Evolutionary conservation across 2,797 vertebrate genomes (phyloP).

Genomic region (Scleropages formosus): DNA sequence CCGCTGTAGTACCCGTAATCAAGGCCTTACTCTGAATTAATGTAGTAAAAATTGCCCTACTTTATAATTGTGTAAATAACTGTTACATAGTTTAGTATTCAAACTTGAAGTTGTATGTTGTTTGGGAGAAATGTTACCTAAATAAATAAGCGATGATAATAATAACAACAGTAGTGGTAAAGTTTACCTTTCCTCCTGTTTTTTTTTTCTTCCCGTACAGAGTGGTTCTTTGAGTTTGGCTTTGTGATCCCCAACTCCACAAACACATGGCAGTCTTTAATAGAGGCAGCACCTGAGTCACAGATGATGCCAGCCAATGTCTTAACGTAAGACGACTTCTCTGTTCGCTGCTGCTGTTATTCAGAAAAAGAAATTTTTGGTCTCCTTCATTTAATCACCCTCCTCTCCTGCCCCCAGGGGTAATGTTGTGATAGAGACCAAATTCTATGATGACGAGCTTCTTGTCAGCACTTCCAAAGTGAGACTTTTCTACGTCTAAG

Average conservation of each 20-base stretch:
- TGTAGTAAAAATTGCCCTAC: too few species aligned
- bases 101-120: too few species aligned
- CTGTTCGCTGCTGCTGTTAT: too few species aligned
- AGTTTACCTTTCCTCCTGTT: background rate
- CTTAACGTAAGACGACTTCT: constrained; percentile 83
- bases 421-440: constrained; percentile 98
- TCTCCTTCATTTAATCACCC: background rate
- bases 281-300: constrained; percentile 97
- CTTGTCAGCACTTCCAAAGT: constrained; percentile 98
- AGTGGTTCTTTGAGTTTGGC: constrained; percentile 99
- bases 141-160: too few species aligned
- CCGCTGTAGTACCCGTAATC: too few species aligned
- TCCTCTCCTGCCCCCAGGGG: constrained; percentile 70
- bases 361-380: background rate
- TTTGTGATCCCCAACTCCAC: constrained; percentile 99
- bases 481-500: constrained; percentile 96
- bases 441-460: constrained; percentile 96
- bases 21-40: too few species aligned
- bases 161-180: too few species aligned
- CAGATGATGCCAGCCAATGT: constrained; percentile 99
- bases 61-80: too few species aligned
- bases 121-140: too few species aligned
- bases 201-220: constrained; percentile 61
- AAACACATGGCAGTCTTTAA: constrained; percentile 99
- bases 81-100: too few species aligned